phyloP scores from a whole-genome alignment of 1,140 invertebrate genomes.

The Propsilocerus akamusi region DNA sequence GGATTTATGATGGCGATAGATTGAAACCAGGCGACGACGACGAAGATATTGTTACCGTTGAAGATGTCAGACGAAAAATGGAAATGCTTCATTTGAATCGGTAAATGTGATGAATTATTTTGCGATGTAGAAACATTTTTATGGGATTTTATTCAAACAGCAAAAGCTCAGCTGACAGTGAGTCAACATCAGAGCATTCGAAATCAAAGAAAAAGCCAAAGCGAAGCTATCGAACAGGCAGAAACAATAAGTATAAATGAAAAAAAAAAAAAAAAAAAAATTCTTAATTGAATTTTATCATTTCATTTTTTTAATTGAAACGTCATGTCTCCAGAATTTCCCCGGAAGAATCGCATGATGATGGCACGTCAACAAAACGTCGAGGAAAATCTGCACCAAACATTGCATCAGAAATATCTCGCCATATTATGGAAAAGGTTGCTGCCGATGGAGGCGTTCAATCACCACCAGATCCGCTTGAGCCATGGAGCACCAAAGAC shows the following conservation, averaged over 20 bases:
- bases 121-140: background rate
- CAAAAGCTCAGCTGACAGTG: background rate
- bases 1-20: conserved; percentile 1
- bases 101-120: background rate
- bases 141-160: background rate
- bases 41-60: conserved; percentile 18
- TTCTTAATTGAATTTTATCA: background rate
- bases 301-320: conserved; percentile 7
- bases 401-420: background rate
- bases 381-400: conserved; percentile 16
- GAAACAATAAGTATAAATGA: background rate
- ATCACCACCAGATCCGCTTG: conserved; percentile 39
- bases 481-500: conserved; percentile 50
- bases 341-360: conserved; percentile 11
- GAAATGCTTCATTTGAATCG: conserved; percentile 9
- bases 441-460: conserved; percentile 13
- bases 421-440: conserved; percentile 15
- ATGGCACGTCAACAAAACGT: conserved; percentile 4
- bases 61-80: conserved; percentile 22
- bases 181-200: background rate
- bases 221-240: background rate
- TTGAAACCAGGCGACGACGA: conserved; percentile 16
- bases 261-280: background rate
- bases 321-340: conserved; percentile 27
- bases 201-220: conserved; percentile 2